Conservation (phyloP, 2,797 vertebrate species). For the Discoglossus pictus region DNA sequence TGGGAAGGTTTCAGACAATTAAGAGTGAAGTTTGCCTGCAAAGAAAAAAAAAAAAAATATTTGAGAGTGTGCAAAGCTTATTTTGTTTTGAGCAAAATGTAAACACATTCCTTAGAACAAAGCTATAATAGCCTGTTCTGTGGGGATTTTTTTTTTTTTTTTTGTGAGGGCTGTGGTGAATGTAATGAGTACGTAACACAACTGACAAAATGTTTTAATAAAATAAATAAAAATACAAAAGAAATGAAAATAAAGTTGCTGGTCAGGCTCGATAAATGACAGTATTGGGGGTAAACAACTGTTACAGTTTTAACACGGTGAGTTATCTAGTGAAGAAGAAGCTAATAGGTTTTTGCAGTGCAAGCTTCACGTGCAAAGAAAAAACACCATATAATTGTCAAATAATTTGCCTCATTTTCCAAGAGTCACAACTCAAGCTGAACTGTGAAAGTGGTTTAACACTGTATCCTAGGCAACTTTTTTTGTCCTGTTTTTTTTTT, state of each 20-base stretch:
- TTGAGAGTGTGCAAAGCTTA: constrained; percentile 82
- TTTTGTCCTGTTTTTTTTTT: constrained; percentile 80
- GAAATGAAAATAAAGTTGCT: constrained; percentile 70
- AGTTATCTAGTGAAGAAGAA: constrained; percentile 74
- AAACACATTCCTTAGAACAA: constrained; percentile 98
- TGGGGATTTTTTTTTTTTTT: constrained; percentile 88
- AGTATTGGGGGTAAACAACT: constrained; percentile 78
- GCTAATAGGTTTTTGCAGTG: constrained; percentile 68
- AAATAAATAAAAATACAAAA: constrained; percentile 70
- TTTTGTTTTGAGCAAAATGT: constrained; percentile 88
- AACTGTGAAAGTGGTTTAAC: constrained; percentile 99
- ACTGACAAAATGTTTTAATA: constrained; percentile 74
- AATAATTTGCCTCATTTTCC: constrained; percentile 93
- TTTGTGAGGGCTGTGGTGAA: constrained; percentile 87
- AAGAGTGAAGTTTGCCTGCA: constrained; percentile 90
- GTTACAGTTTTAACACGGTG: constrained; percentile 78
- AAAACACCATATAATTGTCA: constrained; percentile 75
- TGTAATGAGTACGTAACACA: constrained; percentile 77
- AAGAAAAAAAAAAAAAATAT: constrained; percentile 75
- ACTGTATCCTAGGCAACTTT: constrained; percentile 98
- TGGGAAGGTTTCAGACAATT: constrained; percentile 85
- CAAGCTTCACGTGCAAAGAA: constrained; percentile 69
- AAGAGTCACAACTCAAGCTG: constrained; percentile 97
- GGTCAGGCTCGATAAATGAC: constrained; percentile 83
- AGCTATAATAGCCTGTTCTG: constrained; percentile 86